phyloP scores from a whole-genome alignment of 1,140 invertebrate genomes.

The Caerostris extrusa region DNA sequence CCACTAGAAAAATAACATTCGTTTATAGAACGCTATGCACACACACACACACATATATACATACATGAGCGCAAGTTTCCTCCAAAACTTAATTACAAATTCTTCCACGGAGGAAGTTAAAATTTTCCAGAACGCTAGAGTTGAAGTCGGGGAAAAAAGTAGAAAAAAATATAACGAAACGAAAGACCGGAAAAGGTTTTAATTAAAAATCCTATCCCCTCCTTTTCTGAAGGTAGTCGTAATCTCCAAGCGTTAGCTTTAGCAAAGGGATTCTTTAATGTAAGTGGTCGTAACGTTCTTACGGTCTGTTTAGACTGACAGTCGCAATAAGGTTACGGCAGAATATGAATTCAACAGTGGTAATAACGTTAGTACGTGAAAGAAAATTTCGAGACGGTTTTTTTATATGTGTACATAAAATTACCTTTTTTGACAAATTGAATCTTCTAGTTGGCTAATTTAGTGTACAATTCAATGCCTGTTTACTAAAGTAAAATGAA shows the following conservation, averaged over 20 bases:
- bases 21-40: neutral
- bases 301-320: constrained; percentile 31
- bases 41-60: neutral
- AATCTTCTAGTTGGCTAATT: constrained; percentile 18
- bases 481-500: neutral
- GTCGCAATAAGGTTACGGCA: neutral
- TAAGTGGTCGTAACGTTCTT: neutral
- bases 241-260: constrained; percentile 28
- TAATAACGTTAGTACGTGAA: constrained; percentile 2
- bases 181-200: constrained; percentile 17
- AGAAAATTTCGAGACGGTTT: neutral
- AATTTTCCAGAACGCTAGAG: neutral
- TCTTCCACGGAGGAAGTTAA: constrained; percentile 18
- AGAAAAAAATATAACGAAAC: neutral
- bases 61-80: neutral
- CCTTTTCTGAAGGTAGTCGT: neutral
- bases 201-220: constrained; percentile 39
- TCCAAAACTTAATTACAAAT: constrained; percentile 53
- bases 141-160: neutral
- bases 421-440: constrained; percentile 26
- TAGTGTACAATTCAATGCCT: neutral
- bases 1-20: constrained; percentile 39
- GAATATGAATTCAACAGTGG: neutral
- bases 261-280: neutral
- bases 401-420: constrained; percentile 22